Conservation (phyloP, 2,888 invertebrate genomes). For the Pseudococcus longispinus region DNA sequence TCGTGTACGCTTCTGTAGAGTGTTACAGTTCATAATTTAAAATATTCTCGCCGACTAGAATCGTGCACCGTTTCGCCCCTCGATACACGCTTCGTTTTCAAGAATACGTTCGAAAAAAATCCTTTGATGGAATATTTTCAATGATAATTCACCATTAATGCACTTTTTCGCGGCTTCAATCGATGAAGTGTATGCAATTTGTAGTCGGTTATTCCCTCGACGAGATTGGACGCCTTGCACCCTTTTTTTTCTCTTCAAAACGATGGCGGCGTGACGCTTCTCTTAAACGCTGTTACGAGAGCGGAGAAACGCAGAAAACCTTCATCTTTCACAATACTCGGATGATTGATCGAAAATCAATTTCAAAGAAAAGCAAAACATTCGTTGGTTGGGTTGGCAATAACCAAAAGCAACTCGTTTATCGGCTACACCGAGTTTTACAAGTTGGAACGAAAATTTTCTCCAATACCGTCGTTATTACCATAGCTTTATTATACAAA, state of each 20-base stretch:
- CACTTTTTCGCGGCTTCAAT: not conserved
- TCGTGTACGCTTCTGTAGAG: not conserved
- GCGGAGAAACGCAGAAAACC: not conserved
- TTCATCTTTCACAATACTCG: slow-evolving; percentile 4
- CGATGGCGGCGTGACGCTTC: not conserved
- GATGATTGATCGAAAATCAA: slow-evolving; percentile 28
- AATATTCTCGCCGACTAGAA: not conserved
- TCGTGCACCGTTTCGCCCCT: not conserved
- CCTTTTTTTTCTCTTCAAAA: not conserved
- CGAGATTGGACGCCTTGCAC: not conserved
- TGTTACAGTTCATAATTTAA: not conserved
- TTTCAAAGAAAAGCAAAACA: slow-evolving; percentile 31
- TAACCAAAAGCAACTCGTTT: not conserved
- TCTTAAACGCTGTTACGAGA: slow-evolving; percentile 8
- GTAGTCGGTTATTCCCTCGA: not conserved
- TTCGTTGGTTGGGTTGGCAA: not conserved
- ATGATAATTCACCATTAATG: slow-evolving; percentile 9
- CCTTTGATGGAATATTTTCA: not conserved
- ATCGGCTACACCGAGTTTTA: not conserved
- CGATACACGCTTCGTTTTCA: not conserved
- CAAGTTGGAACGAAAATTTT: not conserved
- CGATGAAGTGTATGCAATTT: not conserved
- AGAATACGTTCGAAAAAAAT: not conserved
- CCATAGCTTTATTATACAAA: no score
- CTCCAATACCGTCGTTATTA: not conserved